phyloP scores from a whole-genome alignment of 2,113 vertebrate species.

The Dicerorhinus sumatrensis region DNA sequence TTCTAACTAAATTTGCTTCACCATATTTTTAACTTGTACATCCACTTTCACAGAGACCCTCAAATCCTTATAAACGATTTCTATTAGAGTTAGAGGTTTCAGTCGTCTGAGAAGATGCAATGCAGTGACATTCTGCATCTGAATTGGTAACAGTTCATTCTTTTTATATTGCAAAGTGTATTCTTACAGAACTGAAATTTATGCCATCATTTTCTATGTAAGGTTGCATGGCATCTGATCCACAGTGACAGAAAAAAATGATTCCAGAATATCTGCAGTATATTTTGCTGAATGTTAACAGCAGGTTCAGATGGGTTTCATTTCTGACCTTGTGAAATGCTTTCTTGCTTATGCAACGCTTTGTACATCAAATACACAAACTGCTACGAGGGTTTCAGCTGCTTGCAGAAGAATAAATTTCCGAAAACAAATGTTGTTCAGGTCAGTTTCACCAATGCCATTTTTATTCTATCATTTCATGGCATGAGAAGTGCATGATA shows the following conservation, averaged over 20 bases:
- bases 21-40: not conserved
- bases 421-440: constrained; percentile 45
- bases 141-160: constrained; percentile 36
- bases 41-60: not conserved
- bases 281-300: constrained; percentile 71
- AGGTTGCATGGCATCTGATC: constrained; percentile 17
- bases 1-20: not conserved
- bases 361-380: constrained; percentile 66
- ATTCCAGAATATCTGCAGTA: constrained; percentile 49
- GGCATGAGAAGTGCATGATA: not conserved
- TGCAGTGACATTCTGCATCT: not conserved
- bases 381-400: not conserved
- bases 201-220: constrained; percentile 53
- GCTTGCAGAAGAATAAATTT: constrained; percentile 40
- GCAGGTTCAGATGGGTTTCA: constrained; percentile 36
- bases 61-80: constrained; percentile 51
- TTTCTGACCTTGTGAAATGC: constrained; percentile 69
- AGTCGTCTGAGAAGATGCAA: not conserved
- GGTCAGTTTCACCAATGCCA: constrained; percentile 42
- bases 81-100: constrained; percentile 19
- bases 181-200: not conserved
- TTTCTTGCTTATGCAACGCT: constrained; percentile 35
- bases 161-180: constrained; percentile 18
- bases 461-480: constrained; percentile 26
- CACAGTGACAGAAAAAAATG: constrained; percentile 5